Evolutionary conservation across 1,140 invertebrate genomes (phyloP), one percentile per base, ranked within the genome.

Genomic region (Halesus radiatus): DNA sequence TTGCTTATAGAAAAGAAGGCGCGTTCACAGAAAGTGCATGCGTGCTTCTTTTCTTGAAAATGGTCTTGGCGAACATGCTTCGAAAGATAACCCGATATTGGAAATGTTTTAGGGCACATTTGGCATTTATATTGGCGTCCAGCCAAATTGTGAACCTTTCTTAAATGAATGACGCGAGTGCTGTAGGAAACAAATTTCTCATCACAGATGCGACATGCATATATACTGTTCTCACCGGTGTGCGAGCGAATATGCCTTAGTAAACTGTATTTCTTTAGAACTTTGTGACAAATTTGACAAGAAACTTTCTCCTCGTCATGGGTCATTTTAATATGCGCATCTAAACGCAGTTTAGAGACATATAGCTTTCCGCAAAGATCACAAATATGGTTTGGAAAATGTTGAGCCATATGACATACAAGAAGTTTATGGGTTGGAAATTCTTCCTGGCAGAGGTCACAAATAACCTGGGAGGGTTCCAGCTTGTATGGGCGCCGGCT

Each of bases 321-420:
- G 32, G 77, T 79, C 62, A 64, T 64, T 50, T 64, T 79, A 1
- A 79, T 70, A 58, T 82, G 77, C 1, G 70, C 50, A 37, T 22
- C 53, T 70, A 76, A 50, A 26, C 37, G 56, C 15, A 26, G 13
- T 66, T 76, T 76, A 10, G 78, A 22, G 15, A 82, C 73, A 37
- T 72, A 79, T 20, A 56, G 54, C 58, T 82, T 82, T 52, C 81
- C 81, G 29, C 81, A 82, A 15, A 82, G 56, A 60, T 76, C 60
- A 56, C 81, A 82, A 8, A 82, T 64, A 56, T 60, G 52, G 37
- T 82, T 82, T 3, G 81, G 77, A 73, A 76, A 82, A 76, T 82
- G 81, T 2, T 58, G 18, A 15, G 77, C 26, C 81, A 82, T 82
- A 22, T 82, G 81, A 3, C 64, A 70, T 10, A 82, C 62, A 22